Conservation (phyloP, 2,888 invertebrate genomes). For the Chorisops tibialis region DNA sequence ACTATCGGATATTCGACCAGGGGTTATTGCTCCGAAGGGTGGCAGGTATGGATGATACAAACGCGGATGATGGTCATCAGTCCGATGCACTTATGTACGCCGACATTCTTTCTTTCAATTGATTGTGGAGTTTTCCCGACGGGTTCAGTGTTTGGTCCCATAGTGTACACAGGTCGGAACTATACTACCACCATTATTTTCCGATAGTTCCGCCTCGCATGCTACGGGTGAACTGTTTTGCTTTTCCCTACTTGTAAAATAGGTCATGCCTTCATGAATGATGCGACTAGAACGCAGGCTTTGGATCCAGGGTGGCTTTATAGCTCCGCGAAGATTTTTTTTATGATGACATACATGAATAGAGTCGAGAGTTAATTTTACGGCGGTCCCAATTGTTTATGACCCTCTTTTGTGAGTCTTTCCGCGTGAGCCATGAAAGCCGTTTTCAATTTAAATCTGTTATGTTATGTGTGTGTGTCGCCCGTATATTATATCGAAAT, state of each 20-base stretch:
- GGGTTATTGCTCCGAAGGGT: constrained; percentile 27
- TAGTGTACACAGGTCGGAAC: too few species aligned
- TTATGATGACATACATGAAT: constrained; percentile 13
- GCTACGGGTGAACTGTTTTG: background rate
- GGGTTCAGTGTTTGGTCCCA: too few species aligned
- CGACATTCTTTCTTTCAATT: too few species aligned
- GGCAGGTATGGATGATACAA: too few species aligned
- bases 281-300: background rate
- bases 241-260: constrained; percentile 9
- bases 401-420: constrained; percentile 1
- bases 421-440: constrained; percentile 12
- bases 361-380: constrained; percentile 17
- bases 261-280: constrained; percentile 15
- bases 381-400: background rate
- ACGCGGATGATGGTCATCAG: constrained; percentile 14
- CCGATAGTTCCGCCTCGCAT: too few species aligned
- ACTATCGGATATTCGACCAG: constrained; percentile 13
- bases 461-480: background rate
- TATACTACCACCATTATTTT: too few species aligned
- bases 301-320: constrained; percentile 9
- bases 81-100: background rate
- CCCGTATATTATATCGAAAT: constrained; percentile 7
- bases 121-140: too few species aligned
- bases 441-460: constrained; percentile 19
- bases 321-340: background rate